A percentile compares a stretch with the other conserved stretches of the same genome.
Evolutionary conservation across 2,113 vertebrate genomes (phyloP).

Genomic region (Glaucomys volans): DNA sequence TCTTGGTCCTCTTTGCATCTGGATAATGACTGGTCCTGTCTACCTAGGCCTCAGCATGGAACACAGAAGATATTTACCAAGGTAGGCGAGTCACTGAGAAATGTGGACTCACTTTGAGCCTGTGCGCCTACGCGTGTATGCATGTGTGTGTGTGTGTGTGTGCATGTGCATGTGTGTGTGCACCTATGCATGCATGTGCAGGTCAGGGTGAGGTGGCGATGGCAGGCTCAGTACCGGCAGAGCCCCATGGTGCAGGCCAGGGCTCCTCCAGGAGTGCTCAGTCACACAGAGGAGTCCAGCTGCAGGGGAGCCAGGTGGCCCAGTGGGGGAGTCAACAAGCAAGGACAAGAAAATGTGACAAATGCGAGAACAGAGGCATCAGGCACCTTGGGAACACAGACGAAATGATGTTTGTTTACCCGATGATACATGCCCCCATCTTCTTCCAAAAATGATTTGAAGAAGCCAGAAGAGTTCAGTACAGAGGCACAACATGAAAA

Average conservation of each 20-base stretch:
- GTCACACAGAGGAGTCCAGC: neutral
- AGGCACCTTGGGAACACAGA: neutral
- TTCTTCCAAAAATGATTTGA: conserved; percentile 34
- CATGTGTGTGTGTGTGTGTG: neutral
- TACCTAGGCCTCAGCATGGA: no score
- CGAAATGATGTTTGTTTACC: neutral
- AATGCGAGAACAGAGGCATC: conserved; percentile 31
- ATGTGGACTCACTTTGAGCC: neutral
- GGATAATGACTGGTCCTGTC: neutral
- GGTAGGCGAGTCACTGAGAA: neutral
- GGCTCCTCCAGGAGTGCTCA: neutral
- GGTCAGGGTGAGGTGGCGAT: neutral
- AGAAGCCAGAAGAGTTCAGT: conserved; percentile 1
- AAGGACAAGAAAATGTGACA: conserved; percentile 31
- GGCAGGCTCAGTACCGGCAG: neutral
- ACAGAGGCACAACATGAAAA: conserved; percentile 15
- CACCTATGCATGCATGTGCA: no score
- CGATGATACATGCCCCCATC: neutral
- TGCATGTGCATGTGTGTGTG: neutral
- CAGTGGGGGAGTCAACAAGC: conserved; percentile 40
- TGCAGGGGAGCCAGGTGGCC: conserved; percentile 37
- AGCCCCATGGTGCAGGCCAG: neutral
- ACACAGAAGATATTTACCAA: neutral
- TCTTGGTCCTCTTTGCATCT: neutral
- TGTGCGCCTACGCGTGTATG: neutral